A percentile compares a stretch with the other conserved stretches of the same genome.
Evolutionary conservation across 2,797 vertebrate genomes (phyloP).

Genomic region (Liasis olivaceus): DNA sequence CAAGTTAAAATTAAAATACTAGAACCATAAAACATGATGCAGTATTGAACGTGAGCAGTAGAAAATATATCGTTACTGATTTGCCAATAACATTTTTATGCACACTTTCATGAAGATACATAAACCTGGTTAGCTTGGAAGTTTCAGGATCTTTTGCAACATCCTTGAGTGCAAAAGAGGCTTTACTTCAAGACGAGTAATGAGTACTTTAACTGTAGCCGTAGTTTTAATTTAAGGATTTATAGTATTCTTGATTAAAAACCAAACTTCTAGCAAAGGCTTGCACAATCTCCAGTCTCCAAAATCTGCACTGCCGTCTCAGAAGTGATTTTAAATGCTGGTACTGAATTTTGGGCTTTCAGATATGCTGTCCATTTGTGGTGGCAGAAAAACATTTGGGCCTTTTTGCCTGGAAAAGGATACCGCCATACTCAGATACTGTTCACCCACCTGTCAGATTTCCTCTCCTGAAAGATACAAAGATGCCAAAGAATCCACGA

Average conservation of each 20-base stretch:
- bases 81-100: not conserved
- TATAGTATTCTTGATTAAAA: not conserved
- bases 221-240: not conserved
- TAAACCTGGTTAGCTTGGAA: not conserved
- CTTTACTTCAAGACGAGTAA: not conserved
- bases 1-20: not conserved
- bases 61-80: not conserved
- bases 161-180: not conserved
- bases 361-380: not conserved
- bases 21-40: not conserved
- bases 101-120: not conserved
- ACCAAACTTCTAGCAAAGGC: not conserved
- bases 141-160: not conserved
- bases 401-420: too few species aligned
- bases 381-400: not conserved
- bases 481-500: not conserved
- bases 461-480: not conserved
- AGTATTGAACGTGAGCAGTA: not conserved
- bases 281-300: not conserved
- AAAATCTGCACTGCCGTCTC: not conserved
- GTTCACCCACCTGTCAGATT: not conserved
- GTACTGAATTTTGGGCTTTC: not conserved
- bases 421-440: not conserved
- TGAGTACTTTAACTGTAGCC: not conserved
- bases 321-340: not conserved